Evolutionary conservation across 2,888 invertebrate genomes (phyloP).

Genomic region (Apodemia zela): DNA sequence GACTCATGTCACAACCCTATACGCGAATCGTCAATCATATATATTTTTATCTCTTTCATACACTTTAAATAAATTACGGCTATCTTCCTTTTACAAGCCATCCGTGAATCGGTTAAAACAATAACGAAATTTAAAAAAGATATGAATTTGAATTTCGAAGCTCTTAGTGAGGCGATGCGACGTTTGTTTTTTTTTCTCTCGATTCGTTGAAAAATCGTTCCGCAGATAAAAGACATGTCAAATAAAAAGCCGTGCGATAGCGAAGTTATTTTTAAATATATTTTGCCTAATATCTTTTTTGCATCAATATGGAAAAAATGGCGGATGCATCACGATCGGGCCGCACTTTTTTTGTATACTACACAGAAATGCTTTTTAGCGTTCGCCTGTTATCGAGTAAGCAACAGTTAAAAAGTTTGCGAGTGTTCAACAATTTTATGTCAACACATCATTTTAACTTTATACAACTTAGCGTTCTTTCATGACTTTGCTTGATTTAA

Average conservation of each 20-base stretch:
- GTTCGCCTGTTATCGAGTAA: slow-evolving; percentile 64
- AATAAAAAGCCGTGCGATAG: slow-evolving; percentile 33
- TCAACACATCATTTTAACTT: slow-evolving; percentile 7
- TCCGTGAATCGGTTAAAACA: slow-evolving; percentile 66
- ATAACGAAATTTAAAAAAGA: slow-evolving; percentile 60
- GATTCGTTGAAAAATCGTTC: slow-evolving; percentile 34
- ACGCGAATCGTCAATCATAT: slow-evolving; percentile 70
- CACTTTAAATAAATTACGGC: slow-evolving; percentile 20
- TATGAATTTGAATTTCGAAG: slow-evolving; percentile 46
- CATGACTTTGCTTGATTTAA: background rate
- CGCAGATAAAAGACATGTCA: slow-evolving; percentile 41
- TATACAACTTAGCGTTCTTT: background rate
- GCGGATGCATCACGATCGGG: slow-evolving; percentile 56
- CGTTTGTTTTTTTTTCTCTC: slow-evolving; percentile 31
- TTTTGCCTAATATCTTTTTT: slow-evolving; percentile 44
- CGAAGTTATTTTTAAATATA: slow-evolving; percentile 36
- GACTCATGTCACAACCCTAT: slow-evolving; percentile 57
- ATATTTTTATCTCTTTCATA: slow-evolving; percentile 45
- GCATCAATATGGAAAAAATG: slow-evolving; percentile 65
- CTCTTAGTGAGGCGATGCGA: slow-evolving; percentile 40
- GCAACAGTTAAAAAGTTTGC: slow-evolving; percentile 55
- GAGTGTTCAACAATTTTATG: slow-evolving; percentile 32
- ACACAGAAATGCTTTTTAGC: slow-evolving; percentile 79
- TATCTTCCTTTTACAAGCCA: slow-evolving; percentile 47
- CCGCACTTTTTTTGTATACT: slow-evolving; percentile 47